Percentiles rank a stretch among this genome's conserved stretches.
Conservation (phyloP, 2,888 invertebrate genomes). For the Antitype chi region DNA sequence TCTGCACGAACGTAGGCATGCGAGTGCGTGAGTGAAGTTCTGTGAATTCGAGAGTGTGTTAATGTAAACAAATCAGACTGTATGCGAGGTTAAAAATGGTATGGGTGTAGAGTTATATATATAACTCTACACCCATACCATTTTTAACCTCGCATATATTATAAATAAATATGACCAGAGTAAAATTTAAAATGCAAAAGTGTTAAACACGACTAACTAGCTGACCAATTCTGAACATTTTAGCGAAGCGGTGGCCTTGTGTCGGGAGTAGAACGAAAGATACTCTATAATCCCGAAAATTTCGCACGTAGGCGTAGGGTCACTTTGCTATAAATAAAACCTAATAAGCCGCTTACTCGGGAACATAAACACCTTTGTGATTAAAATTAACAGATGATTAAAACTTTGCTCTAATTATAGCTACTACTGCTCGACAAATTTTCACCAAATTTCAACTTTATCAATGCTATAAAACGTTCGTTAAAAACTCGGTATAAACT, state of each 20-base stretch:
- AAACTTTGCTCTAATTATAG: background rate
- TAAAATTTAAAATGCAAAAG: background rate
- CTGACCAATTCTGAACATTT: background rate
- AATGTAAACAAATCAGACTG: background rate
- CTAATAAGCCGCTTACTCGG: background rate
- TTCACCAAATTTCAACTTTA: background rate
- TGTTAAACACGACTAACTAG: background rate
- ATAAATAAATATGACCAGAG: background rate
- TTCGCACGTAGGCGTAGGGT: background rate
- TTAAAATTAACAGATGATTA: background rate
- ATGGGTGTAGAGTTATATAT: background rate
- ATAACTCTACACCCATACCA: background rate
- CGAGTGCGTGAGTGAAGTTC: no score
- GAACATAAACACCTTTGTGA: background rate
- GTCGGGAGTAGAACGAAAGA: background rate
- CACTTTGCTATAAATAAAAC: constrained; percentile 21
- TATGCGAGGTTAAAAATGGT: background rate
- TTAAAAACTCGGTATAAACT: background rate
- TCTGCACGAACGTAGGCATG: no score
- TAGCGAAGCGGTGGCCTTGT: background rate
- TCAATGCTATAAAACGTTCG: background rate
- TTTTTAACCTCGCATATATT: background rate
- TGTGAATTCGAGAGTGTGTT: no score
- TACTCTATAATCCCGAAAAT: background rate
- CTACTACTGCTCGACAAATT: background rate